These are phyloP conservation scores for Macrobrachium nipponense DNA, from an alignment of 1,140 invertebrate genomes.

Conservation along the genomic window DNA sequence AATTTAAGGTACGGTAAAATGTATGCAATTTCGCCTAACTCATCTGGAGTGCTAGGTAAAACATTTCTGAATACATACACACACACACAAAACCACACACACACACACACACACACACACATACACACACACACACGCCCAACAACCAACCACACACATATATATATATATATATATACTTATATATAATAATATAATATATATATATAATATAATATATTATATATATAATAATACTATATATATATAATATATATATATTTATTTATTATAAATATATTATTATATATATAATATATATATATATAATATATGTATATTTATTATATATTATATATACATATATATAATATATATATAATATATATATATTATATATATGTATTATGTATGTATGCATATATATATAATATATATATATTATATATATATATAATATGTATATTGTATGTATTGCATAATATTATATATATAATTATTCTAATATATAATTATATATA, in stretches of 20 bases:
- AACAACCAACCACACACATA: no score
- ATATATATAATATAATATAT: conserved; percentile 19
- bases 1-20: not conserved
- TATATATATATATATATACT: not conserved
- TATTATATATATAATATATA: not conserved
- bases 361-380: conserved; percentile 19
- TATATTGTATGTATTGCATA: not conserved
- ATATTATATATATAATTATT: not conserved
- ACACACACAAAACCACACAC: conserved; percentile 5
- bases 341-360: not conserved
- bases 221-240: not conserved
- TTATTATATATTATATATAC: no score
- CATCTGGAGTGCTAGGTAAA: no score
- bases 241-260: not conserved
- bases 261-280: not conserved
- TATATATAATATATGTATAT: not conserved
- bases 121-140: conserved; percentile 18
- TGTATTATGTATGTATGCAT: not conserved
- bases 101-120: no score
- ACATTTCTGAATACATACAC: not conserved
- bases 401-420: conserved; percentile 14
- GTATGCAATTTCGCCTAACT: no score
- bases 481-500: not conserved
- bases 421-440: no score
- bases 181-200: not conserved